Evolutionary conservation across 2,113 vertebrate genomes (phyloP).

Genomic region (Recurvirostra avosetta): DNA sequence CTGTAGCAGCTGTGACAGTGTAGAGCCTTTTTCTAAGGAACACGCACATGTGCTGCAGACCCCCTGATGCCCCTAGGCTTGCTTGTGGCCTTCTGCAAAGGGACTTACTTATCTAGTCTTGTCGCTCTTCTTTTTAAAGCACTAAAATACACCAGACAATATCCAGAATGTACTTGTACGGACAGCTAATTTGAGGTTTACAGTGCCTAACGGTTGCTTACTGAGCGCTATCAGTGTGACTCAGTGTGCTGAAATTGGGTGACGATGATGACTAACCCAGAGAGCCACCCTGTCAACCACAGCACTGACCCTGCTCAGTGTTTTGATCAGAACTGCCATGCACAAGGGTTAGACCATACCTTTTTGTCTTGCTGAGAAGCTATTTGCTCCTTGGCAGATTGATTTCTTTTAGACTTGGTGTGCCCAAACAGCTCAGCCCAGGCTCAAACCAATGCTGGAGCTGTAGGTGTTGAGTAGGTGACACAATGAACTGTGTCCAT

Average conservation of each 20-base stretch:
- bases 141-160: background rate
- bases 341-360: background rate
- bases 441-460: background rate
- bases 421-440: background rate
- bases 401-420: background rate
- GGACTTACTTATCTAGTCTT: background rate
- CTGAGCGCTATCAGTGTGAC: background rate
- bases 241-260: background rate
- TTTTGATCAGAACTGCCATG: background rate
- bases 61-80: background rate
- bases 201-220: background rate
- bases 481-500: background rate
- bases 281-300: background rate
- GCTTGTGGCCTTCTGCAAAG: background rate
- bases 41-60: background rate
- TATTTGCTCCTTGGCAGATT: background rate
- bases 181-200: background rate
- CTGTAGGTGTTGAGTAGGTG: background rate
- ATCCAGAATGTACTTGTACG: background rate
- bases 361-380: background rate
- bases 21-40: background rate
- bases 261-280: background rate
- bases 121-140: background rate
- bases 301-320: fast-evolving
- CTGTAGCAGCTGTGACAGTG: background rate